Evolutionary conservation across 1,140 invertebrate species (phyloP).

Genomic region (Zaprionus taronus): DNA sequence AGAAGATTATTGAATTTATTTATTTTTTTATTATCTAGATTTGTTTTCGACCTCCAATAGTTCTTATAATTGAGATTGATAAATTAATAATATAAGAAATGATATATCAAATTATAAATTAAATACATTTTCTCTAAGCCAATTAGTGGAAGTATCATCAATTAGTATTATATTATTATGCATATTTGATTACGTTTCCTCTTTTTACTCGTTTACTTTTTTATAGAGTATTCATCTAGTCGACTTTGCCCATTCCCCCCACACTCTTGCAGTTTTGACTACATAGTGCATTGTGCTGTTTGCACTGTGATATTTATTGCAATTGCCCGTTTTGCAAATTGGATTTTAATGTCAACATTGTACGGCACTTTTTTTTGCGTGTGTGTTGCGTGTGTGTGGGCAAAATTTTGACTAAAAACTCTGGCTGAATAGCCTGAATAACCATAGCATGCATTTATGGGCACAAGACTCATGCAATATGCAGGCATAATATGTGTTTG

Average conservation of each 20-base stretch:
- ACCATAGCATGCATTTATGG: constrained; percentile 33
- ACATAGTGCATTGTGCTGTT: constrained; percentile 20
- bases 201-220: not conserved
- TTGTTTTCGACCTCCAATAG: too few species aligned
- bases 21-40: too few species aligned
- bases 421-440: constrained; percentile 17
- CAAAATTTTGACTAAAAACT: constrained; percentile 4
- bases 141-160: too few species aligned
- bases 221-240: constrained; percentile 8
- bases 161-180: too few species aligned
- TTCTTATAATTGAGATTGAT: too few species aligned
- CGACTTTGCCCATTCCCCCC: not conserved
- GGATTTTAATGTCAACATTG: constrained; percentile 56
- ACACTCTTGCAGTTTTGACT: not conserved
- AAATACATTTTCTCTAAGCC: too few species aligned
- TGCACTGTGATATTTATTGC: constrained; percentile 45
- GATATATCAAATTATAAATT: too few species aligned
- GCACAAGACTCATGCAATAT: constrained; percentile 17
- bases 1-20: too few species aligned
- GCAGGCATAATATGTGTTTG: not conserved
- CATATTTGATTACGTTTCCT: too few species aligned
- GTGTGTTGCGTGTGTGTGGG: not conserved
- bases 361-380: not conserved
- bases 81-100: too few species aligned
- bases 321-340: constrained; percentile 43